These are phyloP conservation scores for Drosophila sp. DNA, from an alignment of 1,140 invertebrate genomes.

Conservation along the genomic window DNA sequence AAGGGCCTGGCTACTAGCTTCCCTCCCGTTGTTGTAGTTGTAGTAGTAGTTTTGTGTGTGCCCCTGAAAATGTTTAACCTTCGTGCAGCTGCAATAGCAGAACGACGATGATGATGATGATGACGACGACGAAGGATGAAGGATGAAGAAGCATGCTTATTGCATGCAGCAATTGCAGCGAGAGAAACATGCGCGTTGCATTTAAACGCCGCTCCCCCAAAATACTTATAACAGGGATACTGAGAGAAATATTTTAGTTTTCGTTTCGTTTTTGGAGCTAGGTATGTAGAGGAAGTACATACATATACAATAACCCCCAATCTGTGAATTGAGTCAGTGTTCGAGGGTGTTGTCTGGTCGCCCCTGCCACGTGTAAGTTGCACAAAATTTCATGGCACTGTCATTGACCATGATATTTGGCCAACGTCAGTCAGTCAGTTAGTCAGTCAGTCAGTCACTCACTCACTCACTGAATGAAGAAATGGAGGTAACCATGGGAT, in stretches of 20 bases:
- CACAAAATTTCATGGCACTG: slow-evolving; percentile 51
- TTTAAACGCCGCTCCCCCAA: slow-evolving; percentile 19
- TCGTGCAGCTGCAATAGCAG: slow-evolving; percentile 56
- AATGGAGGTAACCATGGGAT: slow-evolving; percentile 17
- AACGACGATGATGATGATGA: slow-evolving; percentile 26
- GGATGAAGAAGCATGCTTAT: slow-evolving; percentile 7
- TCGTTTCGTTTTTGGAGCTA: background rate
- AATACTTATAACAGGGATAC: background rate
- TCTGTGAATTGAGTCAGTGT: slow-evolving; percentile 8
- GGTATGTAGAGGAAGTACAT: background rate
- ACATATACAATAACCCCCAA: background rate
- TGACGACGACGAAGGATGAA: background rate
- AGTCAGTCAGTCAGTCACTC: no score
- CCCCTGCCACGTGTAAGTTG: slow-evolving; percentile 51
- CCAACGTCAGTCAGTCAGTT: slow-evolving; percentile 18
- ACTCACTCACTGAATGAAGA: no score
- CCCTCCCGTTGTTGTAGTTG: slow-evolving; percentile 39
- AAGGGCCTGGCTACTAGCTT: slow-evolving; percentile 25
- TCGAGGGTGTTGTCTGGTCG: slow-evolving; percentile 68
- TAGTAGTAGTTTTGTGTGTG: slow-evolving; percentile 40
- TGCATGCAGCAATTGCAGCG: slow-evolving; percentile 54
- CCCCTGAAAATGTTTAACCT: slow-evolving; percentile 79
- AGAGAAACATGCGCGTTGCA: slow-evolving; percentile 67
- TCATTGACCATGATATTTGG: slow-evolving; percentile 75
- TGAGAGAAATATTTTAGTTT: no score